These are phyloP conservation scores for Drosophila paranaensis DNA, from an alignment of 2,888 invertebrate genomes.

Conservation along the genomic window DNA sequence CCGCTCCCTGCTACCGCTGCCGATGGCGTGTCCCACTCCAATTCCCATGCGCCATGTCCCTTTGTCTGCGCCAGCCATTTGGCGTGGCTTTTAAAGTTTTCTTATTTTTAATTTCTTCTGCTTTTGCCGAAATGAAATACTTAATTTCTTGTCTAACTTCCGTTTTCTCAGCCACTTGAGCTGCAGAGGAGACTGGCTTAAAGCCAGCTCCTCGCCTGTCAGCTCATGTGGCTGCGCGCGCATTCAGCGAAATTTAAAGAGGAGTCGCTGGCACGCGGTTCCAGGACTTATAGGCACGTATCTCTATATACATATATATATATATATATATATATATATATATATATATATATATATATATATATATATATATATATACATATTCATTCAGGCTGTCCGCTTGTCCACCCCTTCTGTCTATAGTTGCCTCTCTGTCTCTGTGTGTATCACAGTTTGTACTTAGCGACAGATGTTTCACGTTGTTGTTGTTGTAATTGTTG, in stretches of 20 bases:
- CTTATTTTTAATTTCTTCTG: neutral
- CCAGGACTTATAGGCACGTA: conserved; percentile 32
- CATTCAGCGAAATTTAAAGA: conserved; percentile 69
- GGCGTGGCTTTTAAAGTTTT: conserved; percentile 56
- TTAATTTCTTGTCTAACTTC: conserved; percentile 68
- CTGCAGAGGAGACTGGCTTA: conserved; percentile 33
- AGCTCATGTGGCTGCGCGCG: conserved; percentile 63
- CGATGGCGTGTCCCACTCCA: conserved; percentile 22
- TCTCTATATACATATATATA: conserved; percentile 10
- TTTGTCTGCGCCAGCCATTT: conserved; percentile 38
- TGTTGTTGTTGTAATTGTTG: conserved; percentile 27
- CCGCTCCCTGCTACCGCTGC: conserved; percentile 10
- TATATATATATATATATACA: neutral
- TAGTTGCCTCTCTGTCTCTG: conserved; percentile 46
- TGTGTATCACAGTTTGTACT: conserved; percentile 80
- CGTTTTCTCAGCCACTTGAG: conserved; percentile 63
- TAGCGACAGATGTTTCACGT: conserved; percentile 77
- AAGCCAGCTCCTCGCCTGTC: conserved; percentile 48
- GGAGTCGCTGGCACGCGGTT: conserved; percentile 62
- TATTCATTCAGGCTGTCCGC: conserved; percentile 18
- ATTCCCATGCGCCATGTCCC: conserved; percentile 9
- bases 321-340: neutral
- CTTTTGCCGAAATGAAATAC: conserved; percentile 42
- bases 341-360: neutral
- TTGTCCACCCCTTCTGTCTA: conserved; percentile 26